Conservation (phyloP, 2,797 vertebrate genomes). For the Phyllotis vaccarum region DNA sequence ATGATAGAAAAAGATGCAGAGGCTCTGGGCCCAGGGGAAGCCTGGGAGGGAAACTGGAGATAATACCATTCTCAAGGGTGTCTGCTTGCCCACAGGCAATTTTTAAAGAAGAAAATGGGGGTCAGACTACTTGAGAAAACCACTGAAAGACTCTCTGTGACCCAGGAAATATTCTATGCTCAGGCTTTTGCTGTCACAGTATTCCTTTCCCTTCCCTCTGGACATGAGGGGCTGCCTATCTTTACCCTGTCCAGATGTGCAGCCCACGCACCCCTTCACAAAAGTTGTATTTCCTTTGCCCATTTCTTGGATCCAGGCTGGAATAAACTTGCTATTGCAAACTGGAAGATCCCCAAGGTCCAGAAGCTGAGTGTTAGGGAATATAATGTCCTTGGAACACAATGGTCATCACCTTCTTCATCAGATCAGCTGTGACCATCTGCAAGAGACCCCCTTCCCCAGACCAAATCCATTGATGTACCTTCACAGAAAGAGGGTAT, state of each 20-base stretch:
- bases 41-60: neutral
- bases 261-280: neutral
- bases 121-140: conserved; percentile 59
- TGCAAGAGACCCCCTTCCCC: neutral
- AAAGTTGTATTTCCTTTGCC: neutral
- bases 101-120: conserved; percentile 69
- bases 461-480: neutral
- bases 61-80: neutral
- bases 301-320: neutral
- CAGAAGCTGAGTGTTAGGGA: neutral
- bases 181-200: neutral
- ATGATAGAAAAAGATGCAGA: neutral
- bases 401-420: no score
- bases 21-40: neutral
- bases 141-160: neutral
- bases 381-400: neutral
- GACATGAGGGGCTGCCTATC: neutral
- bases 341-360: neutral
- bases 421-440: neutral
- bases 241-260: neutral
- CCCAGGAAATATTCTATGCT: neutral
- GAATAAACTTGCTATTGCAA: neutral
- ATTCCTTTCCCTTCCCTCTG: neutral
- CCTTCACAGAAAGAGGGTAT: neutral
- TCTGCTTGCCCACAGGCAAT: conserved; percentile 54